Percentiles rank a stretch among this genome's conserved stretches.
Evolutionary conservation across 30 jellyfish, hydroid and myxozoan species (phyloP).

Genomic region (Chironex yamaguchii): DNA sequence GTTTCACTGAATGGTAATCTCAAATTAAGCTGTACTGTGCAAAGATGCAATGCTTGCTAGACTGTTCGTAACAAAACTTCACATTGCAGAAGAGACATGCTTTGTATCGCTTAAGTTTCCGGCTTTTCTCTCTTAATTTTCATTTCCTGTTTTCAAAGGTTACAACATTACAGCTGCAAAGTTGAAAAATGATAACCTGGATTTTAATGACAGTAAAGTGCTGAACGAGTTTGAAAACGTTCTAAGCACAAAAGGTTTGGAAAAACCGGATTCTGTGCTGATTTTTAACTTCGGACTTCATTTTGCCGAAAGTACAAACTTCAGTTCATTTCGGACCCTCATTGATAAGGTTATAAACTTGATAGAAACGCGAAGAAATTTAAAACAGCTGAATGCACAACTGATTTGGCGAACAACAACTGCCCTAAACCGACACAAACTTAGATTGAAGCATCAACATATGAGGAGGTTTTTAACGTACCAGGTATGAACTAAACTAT

Average conservation of each 20-base stretch:
- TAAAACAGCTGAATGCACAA: neutral
- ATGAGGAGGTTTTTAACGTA: constrained; percentile 68
- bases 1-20: no score
- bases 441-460: constrained; percentile 53
- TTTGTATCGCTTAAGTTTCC: neutral
- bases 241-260: neutral
- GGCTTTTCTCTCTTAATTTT: neutral
- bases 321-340: constrained; percentile 38
- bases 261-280: constrained; percentile 34
- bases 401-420: constrained; percentile 85
- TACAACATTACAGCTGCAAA: constrained; percentile 83
- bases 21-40: no score
- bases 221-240: constrained; percentile 31
- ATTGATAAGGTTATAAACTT: constrained; percentile 16
- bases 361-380: neutral
- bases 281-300: constrained; percentile 79
- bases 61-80: neutral
- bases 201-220: constrained; percentile 59
- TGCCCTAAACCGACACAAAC: constrained; percentile 64
- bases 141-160: constrained; percentile 11
- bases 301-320: constrained; percentile 55
- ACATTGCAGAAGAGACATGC: neutral
- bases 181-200: constrained; percentile 57
- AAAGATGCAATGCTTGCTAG: no score
- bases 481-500: constrained; percentile 73